Conservation (phyloP, 2,888 invertebrate genomes). For the Caenorhabditis angaria region DNA sequence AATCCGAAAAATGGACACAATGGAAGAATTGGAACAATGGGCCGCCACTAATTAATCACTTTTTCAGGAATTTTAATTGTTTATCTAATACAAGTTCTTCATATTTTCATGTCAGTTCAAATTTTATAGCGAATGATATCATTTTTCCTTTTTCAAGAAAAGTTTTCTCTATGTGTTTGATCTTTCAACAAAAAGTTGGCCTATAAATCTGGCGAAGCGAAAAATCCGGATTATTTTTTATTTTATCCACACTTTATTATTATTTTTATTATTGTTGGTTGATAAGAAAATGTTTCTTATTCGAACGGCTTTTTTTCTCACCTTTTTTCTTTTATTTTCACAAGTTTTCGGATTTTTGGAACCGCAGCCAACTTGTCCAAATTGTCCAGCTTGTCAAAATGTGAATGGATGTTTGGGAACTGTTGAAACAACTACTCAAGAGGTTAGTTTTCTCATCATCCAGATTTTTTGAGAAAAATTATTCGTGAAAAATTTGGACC, state of each 20-base stretch:
- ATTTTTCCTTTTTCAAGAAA: not conserved
- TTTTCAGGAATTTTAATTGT: not conserved
- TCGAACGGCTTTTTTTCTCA: not conserved
- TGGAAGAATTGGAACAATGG: constrained; percentile 59
- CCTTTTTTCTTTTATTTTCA: not conserved
- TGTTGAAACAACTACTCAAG: not conserved
- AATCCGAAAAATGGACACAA: constrained; percentile 46
- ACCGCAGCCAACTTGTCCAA: constrained; percentile 30
- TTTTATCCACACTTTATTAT: not conserved
- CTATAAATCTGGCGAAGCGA: not conserved
- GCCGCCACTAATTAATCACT: constrained; percentile 48
- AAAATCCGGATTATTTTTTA: not conserved
- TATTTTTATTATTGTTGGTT: not conserved
- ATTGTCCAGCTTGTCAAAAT: constrained; percentile 44
- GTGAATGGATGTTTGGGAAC: constrained; percentile 33
- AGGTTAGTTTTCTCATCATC: not conserved
- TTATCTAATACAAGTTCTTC: not conserved
- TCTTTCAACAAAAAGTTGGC: constrained; percentile 1
- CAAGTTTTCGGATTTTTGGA: constrained; percentile 18
- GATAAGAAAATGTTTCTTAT: not conserved
- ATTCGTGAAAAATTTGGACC: no score
- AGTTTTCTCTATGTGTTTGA: not conserved
- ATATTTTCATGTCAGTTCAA: not conserved
- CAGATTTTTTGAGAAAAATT: not conserved
- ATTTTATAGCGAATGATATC: no score